Evolutionary conservation across 2,888 invertebrate genomes (phyloP).

Genomic region (Ypsolopha scabrella): DNA sequence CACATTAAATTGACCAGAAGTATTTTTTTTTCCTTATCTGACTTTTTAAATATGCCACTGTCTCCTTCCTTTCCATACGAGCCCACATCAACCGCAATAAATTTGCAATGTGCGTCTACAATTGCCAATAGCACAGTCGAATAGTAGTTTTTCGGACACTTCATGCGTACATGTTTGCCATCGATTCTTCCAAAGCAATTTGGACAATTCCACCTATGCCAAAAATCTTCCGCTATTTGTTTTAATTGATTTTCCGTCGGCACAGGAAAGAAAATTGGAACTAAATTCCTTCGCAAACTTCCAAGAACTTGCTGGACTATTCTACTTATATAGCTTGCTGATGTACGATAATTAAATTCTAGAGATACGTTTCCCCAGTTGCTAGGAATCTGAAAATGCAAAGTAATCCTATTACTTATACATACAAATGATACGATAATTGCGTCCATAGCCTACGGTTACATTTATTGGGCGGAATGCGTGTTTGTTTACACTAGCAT

Average conservation of each 20-base stretch:
- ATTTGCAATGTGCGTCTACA: conserved; percentile 12
- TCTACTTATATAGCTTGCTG: conserved; percentile 13
- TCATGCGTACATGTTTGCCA: conserved; percentile 6
- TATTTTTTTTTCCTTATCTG: conserved; percentile 4
- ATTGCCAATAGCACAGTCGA: conserved; percentile 15
- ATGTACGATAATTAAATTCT: conserved; percentile 2
- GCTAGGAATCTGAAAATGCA: conserved; percentile 8
- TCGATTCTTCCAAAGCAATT: conserved; percentile 3
- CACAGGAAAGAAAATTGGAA: neutral
- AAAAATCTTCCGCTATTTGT: conserved; percentile 2
- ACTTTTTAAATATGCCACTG: conserved; percentile 4
- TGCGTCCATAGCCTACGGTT: too few species aligned
- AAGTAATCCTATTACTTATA: too few species aligned
- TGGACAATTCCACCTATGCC: conserved; percentile 2
- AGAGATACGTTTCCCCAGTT: conserved; percentile 1
- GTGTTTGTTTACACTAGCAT: too few species aligned
- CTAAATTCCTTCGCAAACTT: conserved; percentile 2
- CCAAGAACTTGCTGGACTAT: conserved; percentile 5
- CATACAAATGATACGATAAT: too few species aligned
- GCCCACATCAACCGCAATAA: conserved; percentile 9
- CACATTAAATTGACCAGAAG: conserved; percentile 6
- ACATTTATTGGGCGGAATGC: too few species aligned
- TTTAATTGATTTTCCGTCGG: conserved; percentile 1
- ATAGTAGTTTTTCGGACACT: conserved; percentile 11
- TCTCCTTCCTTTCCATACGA: conserved; percentile 10